A percentile compares a stretch with the other conserved stretches of the same genome.
Conservation (phyloP, 2,113 vertebrate genomes). For the Cynocephalus volans region DNA sequence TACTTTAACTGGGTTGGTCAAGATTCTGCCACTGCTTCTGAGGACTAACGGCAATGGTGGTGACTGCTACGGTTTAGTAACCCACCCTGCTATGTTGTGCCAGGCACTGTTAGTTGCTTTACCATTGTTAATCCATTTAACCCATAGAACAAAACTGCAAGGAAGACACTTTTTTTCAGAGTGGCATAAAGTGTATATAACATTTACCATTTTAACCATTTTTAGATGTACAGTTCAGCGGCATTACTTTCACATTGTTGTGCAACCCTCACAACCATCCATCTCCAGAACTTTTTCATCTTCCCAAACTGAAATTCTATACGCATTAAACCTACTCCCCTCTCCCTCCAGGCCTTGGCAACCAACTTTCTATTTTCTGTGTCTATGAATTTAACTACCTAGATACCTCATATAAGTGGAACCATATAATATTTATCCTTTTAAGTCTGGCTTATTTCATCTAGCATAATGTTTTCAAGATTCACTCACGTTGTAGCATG, state of each 20-base stretch:
- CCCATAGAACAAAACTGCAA: background rate
- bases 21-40: background rate
- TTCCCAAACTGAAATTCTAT: background rate
- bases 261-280: background rate
- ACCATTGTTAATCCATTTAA: background rate
- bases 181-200: background rate
- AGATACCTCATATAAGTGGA: background rate
- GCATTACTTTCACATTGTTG: background rate
- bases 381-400: background rate
- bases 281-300: conserved; percentile 1
- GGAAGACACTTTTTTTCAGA: background rate
- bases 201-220: background rate
- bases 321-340: background rate
- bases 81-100: rapidly evolving
- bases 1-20: background rate
- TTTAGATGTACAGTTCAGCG: background rate
- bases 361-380: background rate
- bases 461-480: background rate
- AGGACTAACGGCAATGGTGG: background rate
- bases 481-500: background rate
- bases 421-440: background rate
- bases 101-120: background rate
- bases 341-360: background rate
- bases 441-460: background rate
- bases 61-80: background rate